Evolutionary conservation across 2,888 invertebrate genomes (phyloP).

Genomic region (Theodoxus fluviatilis): DNA sequence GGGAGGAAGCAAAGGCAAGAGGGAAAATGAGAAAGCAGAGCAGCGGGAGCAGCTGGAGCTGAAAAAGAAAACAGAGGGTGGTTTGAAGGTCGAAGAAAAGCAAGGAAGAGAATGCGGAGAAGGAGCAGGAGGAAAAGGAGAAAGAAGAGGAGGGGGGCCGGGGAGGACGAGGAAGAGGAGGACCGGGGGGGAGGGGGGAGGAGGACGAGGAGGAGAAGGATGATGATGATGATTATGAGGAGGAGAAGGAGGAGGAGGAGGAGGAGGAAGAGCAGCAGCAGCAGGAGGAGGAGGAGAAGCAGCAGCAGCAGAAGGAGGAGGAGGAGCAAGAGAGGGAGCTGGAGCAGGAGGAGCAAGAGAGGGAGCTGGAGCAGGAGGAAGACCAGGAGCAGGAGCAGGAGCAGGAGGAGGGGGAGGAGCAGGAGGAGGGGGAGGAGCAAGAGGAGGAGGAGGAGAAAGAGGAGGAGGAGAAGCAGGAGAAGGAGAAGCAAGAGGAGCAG

Average conservation of each 20-base stretch:
- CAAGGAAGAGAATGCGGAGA: neutral
- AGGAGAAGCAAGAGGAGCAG: neutral
- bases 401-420: neutral
- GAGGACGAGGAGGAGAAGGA: neutral
- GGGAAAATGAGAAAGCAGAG: neutral
- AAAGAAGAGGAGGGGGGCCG: neutral
- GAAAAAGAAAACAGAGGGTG: neutral
- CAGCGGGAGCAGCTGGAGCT: neutral
- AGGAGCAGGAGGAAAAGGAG: neutral
- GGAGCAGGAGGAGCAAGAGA: slow-evolving; percentile 14
- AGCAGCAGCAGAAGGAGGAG: slow-evolving; percentile 17
- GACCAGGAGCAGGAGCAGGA: neutral
- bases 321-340: slow-evolving; percentile 9
- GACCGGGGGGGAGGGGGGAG: neutral
- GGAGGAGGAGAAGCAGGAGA: neutral
- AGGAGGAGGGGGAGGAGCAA: neutral
- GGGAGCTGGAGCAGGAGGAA: neutral
- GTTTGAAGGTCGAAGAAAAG: neutral
- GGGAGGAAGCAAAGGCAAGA: neutral
- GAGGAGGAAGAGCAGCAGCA: neutral
- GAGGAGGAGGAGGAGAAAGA: neutral
- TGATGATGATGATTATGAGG: neutral
- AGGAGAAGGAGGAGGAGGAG: slow-evolving; percentile 1
- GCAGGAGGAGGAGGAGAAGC: slow-evolving; percentile 14
- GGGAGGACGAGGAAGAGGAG: neutral